Percentiles rank a stretch among this genome's conserved stretches.
Evolutionary conservation across 2,888 invertebrate species (phyloP).

Genomic region (Dromius quadrimaculatus): DNA sequence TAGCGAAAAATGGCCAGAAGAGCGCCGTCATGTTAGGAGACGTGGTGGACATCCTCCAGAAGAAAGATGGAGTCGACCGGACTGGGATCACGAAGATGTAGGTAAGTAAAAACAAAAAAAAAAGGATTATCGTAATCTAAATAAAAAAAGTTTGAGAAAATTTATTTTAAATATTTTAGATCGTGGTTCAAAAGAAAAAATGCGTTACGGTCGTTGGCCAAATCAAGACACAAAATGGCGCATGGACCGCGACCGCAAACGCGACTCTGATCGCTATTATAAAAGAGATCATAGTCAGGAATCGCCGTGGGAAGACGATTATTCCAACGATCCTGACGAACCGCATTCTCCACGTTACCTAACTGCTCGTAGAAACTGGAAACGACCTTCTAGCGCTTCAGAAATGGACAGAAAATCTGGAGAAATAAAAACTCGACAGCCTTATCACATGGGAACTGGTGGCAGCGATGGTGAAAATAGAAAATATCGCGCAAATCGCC

Average conservation of each 20-base stretch:
- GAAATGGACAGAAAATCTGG: constrained; percentile 69
- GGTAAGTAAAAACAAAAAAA: no score
- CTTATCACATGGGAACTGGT: constrained; percentile 62
- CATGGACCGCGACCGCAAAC: constrained; percentile 68
- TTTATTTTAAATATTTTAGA: constrained; percentile 31
- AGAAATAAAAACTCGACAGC: constrained; percentile 63
- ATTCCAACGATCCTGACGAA: constrained; percentile 65
- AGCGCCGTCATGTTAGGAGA: constrained; percentile 60
- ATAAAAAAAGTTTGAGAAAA: no score
- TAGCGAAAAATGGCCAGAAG: constrained; percentile 60
- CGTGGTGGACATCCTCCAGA: constrained; percentile 62
- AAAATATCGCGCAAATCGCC: constrained; percentile 67
- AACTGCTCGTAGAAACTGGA: constrained; percentile 66
- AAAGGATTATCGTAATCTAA: no score
- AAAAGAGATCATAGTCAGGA: constrained; percentile 65
- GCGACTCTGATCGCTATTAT: constrained; percentile 66
- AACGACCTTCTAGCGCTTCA: constrained; percentile 71
- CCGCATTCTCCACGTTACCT: constrained; percentile 62
- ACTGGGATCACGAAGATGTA: constrained; percentile 69
- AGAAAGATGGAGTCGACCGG: constrained; percentile 67
- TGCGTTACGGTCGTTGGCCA: constrained; percentile 44
- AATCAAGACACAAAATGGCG: constrained; percentile 62
- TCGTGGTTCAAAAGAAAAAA: constrained; percentile 35
- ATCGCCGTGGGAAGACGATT: constrained; percentile 74
- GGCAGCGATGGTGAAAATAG: constrained; percentile 71